phyloP scores from a whole-genome alignment of 1,140 invertebrate species.

The Apis laboriosa region DNA sequence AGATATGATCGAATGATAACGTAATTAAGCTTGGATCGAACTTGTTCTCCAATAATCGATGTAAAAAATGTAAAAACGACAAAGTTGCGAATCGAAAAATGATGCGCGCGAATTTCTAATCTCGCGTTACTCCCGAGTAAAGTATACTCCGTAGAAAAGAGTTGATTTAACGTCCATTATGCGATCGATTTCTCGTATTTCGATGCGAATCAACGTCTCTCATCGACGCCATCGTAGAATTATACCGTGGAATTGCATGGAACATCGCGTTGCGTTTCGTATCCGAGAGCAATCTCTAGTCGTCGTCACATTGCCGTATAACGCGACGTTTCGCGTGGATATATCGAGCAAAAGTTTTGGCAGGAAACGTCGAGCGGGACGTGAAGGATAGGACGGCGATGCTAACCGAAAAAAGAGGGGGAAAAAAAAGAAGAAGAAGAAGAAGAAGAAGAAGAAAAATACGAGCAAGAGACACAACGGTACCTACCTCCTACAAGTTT shows the following conservation, averaged over 20 bases:
- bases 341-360: constrained; percentile 54
- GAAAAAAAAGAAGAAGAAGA: too few species aligned
- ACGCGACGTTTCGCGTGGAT: constrained; percentile 29
- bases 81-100: too few species aligned
- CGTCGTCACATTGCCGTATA: constrained; percentile 15
- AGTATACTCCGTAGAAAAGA: too few species aligned
- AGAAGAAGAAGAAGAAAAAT: constrained; percentile 12
- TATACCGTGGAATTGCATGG: background rate
- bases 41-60: too few species aligned
- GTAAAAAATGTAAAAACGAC: too few species aligned
- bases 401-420: constrained; percentile 16
- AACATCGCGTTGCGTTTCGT: constrained; percentile 13
- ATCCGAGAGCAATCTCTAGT: constrained; percentile 26
- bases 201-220: background rate
- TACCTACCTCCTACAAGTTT: constrained; percentile 60
- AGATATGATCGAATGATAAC: too few species aligned
- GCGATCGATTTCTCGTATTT: too few species aligned
- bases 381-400: constrained; percentile 24
- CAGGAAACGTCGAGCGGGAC: constrained; percentile 34
- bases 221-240: background rate
- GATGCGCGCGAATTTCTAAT: too few species aligned
- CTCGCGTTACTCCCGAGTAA: too few species aligned
- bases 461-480: constrained; percentile 59
- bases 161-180: too few species aligned
- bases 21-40: too few species aligned